Conservation (phyloP, 2,888 invertebrate species). For the Andrena chrysosceles region DNA sequence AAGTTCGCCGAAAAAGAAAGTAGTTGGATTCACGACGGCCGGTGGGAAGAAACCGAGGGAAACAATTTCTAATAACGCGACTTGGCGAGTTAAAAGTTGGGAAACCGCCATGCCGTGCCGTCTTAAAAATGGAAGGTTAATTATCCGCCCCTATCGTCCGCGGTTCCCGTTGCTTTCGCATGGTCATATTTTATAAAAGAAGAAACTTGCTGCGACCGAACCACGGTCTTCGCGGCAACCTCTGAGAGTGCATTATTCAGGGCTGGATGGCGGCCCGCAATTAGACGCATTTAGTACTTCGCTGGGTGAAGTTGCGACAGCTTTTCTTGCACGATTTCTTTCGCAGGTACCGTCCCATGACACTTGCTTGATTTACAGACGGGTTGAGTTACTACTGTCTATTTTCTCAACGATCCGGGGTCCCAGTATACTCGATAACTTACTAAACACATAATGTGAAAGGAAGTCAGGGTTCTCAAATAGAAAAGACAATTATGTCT, state of each 20-base stretch:
- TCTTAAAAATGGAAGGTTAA: slow-evolving; percentile 35
- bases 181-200: slow-evolving; percentile 21
- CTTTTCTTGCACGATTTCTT: slow-evolving; percentile 14
- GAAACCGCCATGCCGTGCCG: neutral
- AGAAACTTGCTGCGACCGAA: slow-evolving; percentile 18
- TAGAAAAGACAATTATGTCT: slow-evolving; percentile 15
- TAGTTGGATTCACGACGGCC: neutral
- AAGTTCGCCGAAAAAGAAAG: neutral
- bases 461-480: neutral
- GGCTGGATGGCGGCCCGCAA: slow-evolving; percentile 40
- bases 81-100: slow-evolving; percentile 32
- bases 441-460: too few relatives aligned
- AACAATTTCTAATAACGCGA: slow-evolving; percentile 32
- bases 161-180: slow-evolving; percentile 12
- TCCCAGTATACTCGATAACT: too few relatives aligned
- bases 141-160: slow-evolving; percentile 28
- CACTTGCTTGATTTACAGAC: neutral
- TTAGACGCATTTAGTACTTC: slow-evolving; percentile 47
- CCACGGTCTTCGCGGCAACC: neutral
- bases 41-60: neutral
- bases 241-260: slow-evolving; percentile 50
- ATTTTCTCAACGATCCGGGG: too few relatives aligned
- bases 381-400: too few relatives aligned
- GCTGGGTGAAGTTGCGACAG: neutral
- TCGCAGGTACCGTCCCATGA: neutral